Evolutionary conservation across 1,140 invertebrate genomes (phyloP).

Genomic region (Calycopis cecrops): DNA sequence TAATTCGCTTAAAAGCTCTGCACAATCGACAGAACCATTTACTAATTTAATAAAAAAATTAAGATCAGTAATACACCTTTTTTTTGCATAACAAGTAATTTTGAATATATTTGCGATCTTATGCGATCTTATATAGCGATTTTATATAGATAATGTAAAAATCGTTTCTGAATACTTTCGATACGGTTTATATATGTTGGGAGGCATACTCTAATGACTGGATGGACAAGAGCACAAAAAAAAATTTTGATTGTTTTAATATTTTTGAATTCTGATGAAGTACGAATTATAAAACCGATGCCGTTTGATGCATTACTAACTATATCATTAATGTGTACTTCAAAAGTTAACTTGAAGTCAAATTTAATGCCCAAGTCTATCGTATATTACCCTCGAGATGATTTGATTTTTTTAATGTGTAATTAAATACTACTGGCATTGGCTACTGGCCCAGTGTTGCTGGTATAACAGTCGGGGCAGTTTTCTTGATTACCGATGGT

Average conservation of each 20-base stretch:
- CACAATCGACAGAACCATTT: no score
- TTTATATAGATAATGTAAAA: conserved; percentile 2
- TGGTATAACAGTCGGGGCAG: no score
- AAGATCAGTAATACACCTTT: neutral
- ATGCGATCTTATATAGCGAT: no score
- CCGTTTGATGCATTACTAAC: neutral
- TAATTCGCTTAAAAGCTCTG: no score
- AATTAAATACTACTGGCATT: conserved; percentile 9
- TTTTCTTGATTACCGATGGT: no score
- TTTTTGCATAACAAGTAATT: neutral
- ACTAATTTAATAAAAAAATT: no score
- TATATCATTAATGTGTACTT: neutral
- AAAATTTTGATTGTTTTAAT: no score
- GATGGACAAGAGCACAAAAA: no score
- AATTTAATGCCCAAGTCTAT: conserved; percentile 13
- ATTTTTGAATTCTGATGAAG: no score
- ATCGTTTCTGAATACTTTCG: neutral
- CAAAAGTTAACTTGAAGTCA: conserved; percentile 3
- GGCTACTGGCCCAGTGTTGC: no score
- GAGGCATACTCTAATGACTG: neutral
- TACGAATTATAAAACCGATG: no score
- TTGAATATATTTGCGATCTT: neutral
- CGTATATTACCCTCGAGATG: neutral
- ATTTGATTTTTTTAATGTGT: neutral
- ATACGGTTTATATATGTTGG: neutral